Evolutionary conservation across 2,888 invertebrate genomes (phyloP).

Genomic region (Ypsolopha scabrella): DNA sequence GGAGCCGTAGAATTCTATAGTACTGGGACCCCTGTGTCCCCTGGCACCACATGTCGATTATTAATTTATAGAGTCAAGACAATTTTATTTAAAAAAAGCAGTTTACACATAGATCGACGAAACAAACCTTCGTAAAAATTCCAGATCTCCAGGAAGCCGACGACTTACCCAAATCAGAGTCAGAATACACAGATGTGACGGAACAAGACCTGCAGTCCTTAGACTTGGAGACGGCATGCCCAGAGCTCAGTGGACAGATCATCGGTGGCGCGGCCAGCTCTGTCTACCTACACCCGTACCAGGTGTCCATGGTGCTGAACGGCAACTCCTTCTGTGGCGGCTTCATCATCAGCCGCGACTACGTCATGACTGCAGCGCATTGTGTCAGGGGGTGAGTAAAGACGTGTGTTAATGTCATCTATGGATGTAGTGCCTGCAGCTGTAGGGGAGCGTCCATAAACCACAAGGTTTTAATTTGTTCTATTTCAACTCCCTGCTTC

Average conservation of each 20-base stretch:
- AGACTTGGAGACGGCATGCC: constrained; percentile 32
- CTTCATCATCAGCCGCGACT: constrained; percentile 48
- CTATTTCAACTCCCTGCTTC: too few species aligned
- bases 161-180: constrained; percentile 31
- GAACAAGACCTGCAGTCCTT: constrained; percentile 2
- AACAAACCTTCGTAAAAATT: constrained; percentile 10
- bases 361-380: constrained; percentile 58
- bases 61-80: too few species aligned
- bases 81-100: neutral
- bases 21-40: too few species aligned
- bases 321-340: constrained; percentile 63
- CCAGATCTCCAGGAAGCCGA: constrained; percentile 45
- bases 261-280: constrained; percentile 54
- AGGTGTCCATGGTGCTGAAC: constrained; percentile 58
- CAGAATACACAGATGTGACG: constrained; percentile 20
- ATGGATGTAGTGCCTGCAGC: too few species aligned
- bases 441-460: too few species aligned
- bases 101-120: neutral
- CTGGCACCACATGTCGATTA: too few species aligned
- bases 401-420: neutral
- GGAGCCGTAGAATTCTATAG: too few species aligned
- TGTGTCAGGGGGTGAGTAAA: constrained; percentile 60
- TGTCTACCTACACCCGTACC: constrained; percentile 48
- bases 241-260: constrained; percentile 57
- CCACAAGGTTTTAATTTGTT: too few species aligned